Conservation (phyloP, 2,797 vertebrate genomes). For the Bryconaethiops microstoma region DNA sequence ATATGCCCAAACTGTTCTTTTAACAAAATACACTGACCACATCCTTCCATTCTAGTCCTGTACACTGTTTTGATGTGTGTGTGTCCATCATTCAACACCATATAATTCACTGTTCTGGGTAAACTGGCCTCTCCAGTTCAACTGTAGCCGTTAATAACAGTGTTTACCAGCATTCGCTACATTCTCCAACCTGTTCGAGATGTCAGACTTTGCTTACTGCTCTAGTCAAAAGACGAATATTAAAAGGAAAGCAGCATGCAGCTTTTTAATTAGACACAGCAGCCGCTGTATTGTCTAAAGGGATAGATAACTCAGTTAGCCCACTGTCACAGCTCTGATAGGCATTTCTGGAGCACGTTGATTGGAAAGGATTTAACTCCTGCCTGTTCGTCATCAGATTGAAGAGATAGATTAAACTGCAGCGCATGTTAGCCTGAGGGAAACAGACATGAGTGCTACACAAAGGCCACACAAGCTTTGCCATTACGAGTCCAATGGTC, state of each 20-base stretch:
- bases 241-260: neutral
- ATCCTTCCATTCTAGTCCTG: neutral
- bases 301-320: slow-evolving; percentile 30
- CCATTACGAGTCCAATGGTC: neutral
- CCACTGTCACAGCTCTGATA: slow-evolving; percentile 7
- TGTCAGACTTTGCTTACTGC: neutral
- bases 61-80: slow-evolving; percentile 10
- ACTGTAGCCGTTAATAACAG: slow-evolving; percentile 23
- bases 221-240: slow-evolving; percentile 13
- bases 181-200: slow-evolving; percentile 1
- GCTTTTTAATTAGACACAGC: slow-evolving; percentile 31
- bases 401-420: neutral
- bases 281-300: slow-evolving; percentile 22
- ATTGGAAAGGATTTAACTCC: neutral
- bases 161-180: slow-evolving; percentile 18
- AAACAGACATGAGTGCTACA: neutral
- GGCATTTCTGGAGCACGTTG: slow-evolving; percentile 2
- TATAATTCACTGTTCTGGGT: slow-evolving; percentile 10
- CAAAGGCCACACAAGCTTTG: neutral
- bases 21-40: too few relatives aligned
- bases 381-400: slow-evolving; percentile 10
- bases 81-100: neutral
- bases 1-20: too few relatives aligned
- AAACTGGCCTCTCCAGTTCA: slow-evolving; percentile 23
- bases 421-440: slow-evolving; percentile 1